Conservation (phyloP, 30 jellyfish, hydroid and myxozoan genomes). For the Cassiopea xamachana region DNA sequence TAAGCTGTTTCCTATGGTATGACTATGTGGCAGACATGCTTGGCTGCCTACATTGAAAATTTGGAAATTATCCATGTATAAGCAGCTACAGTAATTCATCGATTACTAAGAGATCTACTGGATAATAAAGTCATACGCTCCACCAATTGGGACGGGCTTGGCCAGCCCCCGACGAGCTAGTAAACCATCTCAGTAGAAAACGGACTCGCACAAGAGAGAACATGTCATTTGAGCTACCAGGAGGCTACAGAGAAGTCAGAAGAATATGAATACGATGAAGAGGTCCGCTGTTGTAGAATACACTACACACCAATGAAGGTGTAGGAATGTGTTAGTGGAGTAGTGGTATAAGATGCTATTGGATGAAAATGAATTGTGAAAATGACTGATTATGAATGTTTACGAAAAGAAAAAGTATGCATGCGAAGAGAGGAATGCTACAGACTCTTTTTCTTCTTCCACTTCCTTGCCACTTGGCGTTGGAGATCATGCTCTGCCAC, state of each 20-base stretch:
- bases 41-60: neutral
- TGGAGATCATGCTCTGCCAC: too few relatives aligned
- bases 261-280: constrained; percentile 38
- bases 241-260: constrained; percentile 36
- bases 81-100: neutral
- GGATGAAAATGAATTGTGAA: too few relatives aligned
- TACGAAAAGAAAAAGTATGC: too few relatives aligned
- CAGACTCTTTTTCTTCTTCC: too few relatives aligned
- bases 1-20: constrained; percentile 8
- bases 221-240: constrained; percentile 19
- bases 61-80: neutral
- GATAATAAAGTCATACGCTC: constrained; percentile 1
- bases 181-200: constrained; percentile 38
- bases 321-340: too few relatives aligned
- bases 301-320: constrained; percentile 30
- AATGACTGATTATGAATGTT: too few relatives aligned
- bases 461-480: too few relatives aligned
- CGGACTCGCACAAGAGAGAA: constrained; percentile 18
- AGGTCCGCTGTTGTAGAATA: constrained; percentile 48
- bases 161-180: constrained; percentile 45
- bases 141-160: constrained; percentile 8
- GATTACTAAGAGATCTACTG: neutral
- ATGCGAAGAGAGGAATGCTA: too few relatives aligned
- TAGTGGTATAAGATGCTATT: too few relatives aligned
- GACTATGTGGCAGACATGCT: neutral